Evolutionary conservation across 1,140 invertebrate genomes (phyloP).

Genomic region (Cryptotermes secundus): DNA sequence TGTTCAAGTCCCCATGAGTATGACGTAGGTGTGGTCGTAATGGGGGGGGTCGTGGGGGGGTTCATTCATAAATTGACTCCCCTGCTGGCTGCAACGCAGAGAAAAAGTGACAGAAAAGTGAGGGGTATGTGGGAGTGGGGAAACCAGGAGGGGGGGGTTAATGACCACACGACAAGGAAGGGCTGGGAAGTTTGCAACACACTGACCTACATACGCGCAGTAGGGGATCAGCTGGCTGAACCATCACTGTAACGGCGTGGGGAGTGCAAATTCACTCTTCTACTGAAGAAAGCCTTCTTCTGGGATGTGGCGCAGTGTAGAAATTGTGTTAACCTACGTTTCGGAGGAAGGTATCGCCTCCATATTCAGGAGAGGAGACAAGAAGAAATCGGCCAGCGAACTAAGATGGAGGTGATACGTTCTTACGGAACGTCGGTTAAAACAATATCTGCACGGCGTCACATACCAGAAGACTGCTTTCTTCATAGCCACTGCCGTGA

Average conservation of each 20-base stretch:
- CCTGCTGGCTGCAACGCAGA: neutral
- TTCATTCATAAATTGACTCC: constrained; percentile 30
- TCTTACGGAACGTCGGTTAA: too few relatives aligned
- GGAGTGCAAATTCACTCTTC: neutral
- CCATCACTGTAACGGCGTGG: neutral
- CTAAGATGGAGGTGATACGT: too few relatives aligned
- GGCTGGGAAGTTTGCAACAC: neutral
- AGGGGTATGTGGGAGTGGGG: constrained; percentile 6
- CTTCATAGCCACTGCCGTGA: too few relatives aligned
- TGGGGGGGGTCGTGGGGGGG: neutral
- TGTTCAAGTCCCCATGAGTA: constrained; percentile 3
- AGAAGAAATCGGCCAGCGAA: too few relatives aligned
- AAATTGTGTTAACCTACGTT: too few relatives aligned
- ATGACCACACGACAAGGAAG: constrained; percentile 25
- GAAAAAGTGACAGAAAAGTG: neutral
- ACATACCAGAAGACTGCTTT: too few relatives aligned
- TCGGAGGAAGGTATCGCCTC: too few relatives aligned
- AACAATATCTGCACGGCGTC: too few relatives aligned
- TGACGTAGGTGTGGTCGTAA: neutral
- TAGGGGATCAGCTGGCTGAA: neutral
- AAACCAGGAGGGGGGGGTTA: neutral
- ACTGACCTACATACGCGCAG: constrained; percentile 10
- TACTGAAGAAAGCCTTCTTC: too few relatives aligned
- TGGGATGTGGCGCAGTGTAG: too few relatives aligned
- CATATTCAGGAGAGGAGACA: too few relatives aligned